Evolutionary conservation across 1,140 invertebrate genomes (phyloP).

Genomic region (Oedothorax gibbosus): DNA sequence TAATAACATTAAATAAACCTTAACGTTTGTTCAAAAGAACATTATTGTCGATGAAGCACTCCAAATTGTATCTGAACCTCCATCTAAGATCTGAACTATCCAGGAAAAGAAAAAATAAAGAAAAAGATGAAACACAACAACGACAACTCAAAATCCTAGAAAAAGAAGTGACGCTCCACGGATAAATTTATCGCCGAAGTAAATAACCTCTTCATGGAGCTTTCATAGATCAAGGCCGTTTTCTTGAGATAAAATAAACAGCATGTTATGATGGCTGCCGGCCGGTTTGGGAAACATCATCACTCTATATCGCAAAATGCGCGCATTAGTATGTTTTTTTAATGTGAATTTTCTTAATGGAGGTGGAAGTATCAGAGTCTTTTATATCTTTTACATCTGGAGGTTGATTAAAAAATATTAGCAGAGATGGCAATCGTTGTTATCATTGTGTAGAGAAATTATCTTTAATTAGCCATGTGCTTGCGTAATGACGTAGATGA

Average conservation of each 20-base stretch:
- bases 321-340: too few species aligned
- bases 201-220: conserved; percentile 42
- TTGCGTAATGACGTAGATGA: too few species aligned
- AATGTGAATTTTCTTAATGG: not conserved
- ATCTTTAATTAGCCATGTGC: not conserved
- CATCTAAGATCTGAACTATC: not conserved
- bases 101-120: not conserved
- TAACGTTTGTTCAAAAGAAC: too few species aligned
- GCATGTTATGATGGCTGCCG: not conserved
- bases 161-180: not conserved
- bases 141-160: too few species aligned
- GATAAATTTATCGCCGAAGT: conserved; percentile 44
- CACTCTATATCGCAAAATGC: too few species aligned
- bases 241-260: conserved; percentile 27
- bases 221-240: conserved; percentile 48
- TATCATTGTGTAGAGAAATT: not conserved
- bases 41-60: too few species aligned
- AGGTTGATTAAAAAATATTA: not conserved
- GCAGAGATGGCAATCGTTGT: not conserved
- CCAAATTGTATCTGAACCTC: not conserved
- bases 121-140: not conserved
- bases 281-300: too few species aligned
- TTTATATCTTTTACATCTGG: not conserved
- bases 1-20: too few species aligned
- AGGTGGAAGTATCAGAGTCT: not conserved